Evolutionary conservation across 2,888 invertebrate genomes (phyloP).

Genomic region (Clostera curtula): DNA sequence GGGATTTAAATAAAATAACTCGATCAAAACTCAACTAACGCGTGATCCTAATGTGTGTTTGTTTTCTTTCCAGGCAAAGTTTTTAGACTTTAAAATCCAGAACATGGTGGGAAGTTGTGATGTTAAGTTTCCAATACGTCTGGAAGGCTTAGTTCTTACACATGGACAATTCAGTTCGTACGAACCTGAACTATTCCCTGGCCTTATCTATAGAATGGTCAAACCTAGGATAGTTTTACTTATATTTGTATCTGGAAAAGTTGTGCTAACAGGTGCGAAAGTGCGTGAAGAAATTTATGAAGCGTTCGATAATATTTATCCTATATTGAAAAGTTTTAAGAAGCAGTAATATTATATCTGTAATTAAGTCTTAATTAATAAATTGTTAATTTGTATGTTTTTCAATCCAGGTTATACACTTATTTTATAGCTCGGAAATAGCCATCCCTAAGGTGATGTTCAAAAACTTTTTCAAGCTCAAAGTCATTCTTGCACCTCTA

Average conservation of each 20-base stretch:
- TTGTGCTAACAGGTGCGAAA: conserved; percentile 98
- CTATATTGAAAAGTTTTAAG: conserved; percentile 95
- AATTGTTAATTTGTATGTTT: conserved; percentile 6
- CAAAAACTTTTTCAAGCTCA: not conserved
- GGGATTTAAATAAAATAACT: too few relatives aligned
- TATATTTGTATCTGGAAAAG: conserved; percentile 99
- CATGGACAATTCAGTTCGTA: conserved; percentile 89
- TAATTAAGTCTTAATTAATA: conserved; percentile 9
- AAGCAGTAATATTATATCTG: conserved; percentile 76
- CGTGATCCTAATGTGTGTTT: conserved; percentile 1
- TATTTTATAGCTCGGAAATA: not conserved
- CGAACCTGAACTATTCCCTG: conserved; percentile 99
- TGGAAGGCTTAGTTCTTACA: conserved; percentile 82
- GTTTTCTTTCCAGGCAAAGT: conserved; percentile 79
- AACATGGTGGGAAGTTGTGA: conserved; percentile 88
- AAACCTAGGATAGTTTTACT: conserved; percentile 97
- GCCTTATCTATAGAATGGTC: conserved; percentile 98
- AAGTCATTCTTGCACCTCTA: too few relatives aligned
- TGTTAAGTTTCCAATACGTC: conserved; percentile 83
- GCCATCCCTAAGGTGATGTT: not conserved
- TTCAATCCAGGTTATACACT: not conserved
- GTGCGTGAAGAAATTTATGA: conserved; percentile 94
- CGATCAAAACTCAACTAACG: too few relatives aligned
- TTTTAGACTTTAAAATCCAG: conserved; percentile 87
- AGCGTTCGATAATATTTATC: conserved; percentile 97